Base-by-base conservation (phyloP, 2,113 vertebrate species). In the Phrynocephalus versicolor region DNA sequence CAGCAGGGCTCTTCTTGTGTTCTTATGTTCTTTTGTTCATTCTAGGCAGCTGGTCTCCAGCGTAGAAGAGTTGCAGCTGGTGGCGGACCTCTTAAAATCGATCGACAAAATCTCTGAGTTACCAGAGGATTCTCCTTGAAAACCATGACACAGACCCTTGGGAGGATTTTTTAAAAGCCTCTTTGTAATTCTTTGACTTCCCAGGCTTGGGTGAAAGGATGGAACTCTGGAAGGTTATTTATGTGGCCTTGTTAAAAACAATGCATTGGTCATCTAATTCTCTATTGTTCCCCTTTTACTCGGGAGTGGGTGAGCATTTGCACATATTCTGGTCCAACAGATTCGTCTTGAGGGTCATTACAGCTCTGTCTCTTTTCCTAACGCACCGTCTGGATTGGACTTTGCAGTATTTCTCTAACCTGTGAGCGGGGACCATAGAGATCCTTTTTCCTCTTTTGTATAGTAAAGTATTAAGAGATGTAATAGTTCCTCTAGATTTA, bases 11-110 rank as follows among this genome's bases (percentile, higher is more conserved):
- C n/a, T n/a, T n/a, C n/a, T n/a, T n/a, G n/a, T n/a, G n/a, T n/a
- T n/a, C n/a, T n/a, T n/a, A 33, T 23, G 12, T 13, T 3, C 71
- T 2, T 78, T 57, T 71, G 14, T 0, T 5, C 0, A 0, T 85
- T 90, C 0, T 74, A 97, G 97, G 95, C 97, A 97, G 88, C 88
- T 97, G 77, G 3, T 97, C 16, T 96, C 96, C 0, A 96, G 96
- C 57, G 96, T 95, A 0, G 97, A 97, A 74, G 94, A 95, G 0
- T 45, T 97, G 87, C 95, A 96, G 86, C 91, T 97, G 0, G 94
- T 97, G 0, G 95, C 95, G 0, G 95, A 97, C 4, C 94, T 97
- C 33, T 94, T 97, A 1, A 95, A 92, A n/a, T 97, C 96, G 0
- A 95, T 97, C 81, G 96, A 97, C 93, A 95, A 93, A 51, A 95